These are phyloP conservation scores for Rhynchopsitta pachyrhyncha DNA, from an alignment of 2,113 vertebrate genomes.

Conservation along the genomic window DNA sequence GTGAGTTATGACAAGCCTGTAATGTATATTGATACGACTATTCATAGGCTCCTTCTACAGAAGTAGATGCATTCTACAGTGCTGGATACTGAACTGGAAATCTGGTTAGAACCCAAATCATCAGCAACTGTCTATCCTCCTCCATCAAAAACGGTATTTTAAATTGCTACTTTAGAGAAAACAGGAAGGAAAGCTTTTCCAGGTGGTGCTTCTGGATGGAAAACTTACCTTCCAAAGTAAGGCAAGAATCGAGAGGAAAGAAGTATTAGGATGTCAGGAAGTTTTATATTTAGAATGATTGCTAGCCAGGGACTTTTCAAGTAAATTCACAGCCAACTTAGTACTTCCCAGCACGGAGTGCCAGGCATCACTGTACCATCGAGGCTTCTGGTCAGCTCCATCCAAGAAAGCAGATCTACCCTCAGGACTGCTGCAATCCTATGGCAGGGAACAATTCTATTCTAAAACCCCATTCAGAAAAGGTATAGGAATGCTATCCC, in stretches of 20 bases:
- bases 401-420: background rate
- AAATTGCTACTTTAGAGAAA: slow-evolving; percentile 19
- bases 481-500: background rate
- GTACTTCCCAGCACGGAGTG: background rate
- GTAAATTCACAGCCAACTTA: background rate
- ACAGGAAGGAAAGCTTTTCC: slow-evolving; percentile 21
- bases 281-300: background rate
- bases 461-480: background rate
- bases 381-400: background rate
- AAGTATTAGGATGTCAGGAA: background rate
- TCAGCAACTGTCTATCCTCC: background rate
- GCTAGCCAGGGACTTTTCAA: background rate
- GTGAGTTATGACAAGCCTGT: slow-evolving; percentile 63
- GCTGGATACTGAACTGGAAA: slow-evolving; percentile 3
- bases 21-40: slow-evolving; percentile 39
- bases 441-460: background rate
- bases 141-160: background rate
- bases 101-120: background rate
- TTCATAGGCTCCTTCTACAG: background rate
- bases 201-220: background rate
- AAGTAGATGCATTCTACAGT: background rate
- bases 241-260: background rate
- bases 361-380: background rate
- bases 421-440: background rate
- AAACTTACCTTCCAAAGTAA: slow-evolving; percentile 9